These are phyloP conservation scores for Bombyx mori DNA, from an alignment of 1,140 invertebrate genomes.

Conservation along the genomic window DNA sequence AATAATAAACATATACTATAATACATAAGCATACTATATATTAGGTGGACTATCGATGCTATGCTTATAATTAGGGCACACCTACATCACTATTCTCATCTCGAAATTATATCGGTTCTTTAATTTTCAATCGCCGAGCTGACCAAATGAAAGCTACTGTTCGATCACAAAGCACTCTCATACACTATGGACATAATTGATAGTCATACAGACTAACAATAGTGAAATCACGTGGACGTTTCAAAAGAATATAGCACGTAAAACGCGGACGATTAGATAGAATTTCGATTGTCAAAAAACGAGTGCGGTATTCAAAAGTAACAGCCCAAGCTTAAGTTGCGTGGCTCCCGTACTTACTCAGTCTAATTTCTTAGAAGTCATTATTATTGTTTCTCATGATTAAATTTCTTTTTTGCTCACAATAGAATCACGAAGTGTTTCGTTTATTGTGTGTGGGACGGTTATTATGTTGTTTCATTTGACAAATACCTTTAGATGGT, in stretches of 20 bases:
- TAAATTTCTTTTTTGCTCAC: conserved; percentile 66
- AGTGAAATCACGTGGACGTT: conserved; percentile 45
- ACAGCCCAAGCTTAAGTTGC: conserved; percentile 53
- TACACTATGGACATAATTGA: conserved; percentile 65
- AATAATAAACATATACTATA: too few species aligned
- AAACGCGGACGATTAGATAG: conserved; percentile 17
- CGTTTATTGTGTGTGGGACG: conserved; percentile 34
- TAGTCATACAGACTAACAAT: conserved; percentile 67
- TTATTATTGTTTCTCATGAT: conserved; percentile 69
- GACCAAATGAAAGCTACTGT: conserved; percentile 62
- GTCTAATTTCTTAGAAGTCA: conserved; percentile 62
- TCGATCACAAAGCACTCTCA: conserved; percentile 61
- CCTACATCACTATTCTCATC: conserved; percentile 45
- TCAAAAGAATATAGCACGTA: conserved; percentile 28
- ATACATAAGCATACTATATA: too few species aligned
- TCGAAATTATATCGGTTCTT: conserved; percentile 67
- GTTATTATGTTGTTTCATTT: conserved; percentile 27
- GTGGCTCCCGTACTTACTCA: conserved; percentile 66
- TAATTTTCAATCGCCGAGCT: conserved; percentile 64
- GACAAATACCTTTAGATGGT: conserved; percentile 10
- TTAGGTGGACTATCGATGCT: too few species aligned
- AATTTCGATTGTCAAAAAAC: conserved; percentile 18
- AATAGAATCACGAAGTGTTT: conserved; percentile 42
- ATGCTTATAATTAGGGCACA: not conserved
- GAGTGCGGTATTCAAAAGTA: conserved; percentile 47